A percentile compares a stretch with the other conserved stretches of the same genome.
Conservation (phyloP, 2,888 invertebrate genomes). For the Cinara cedri region DNA sequence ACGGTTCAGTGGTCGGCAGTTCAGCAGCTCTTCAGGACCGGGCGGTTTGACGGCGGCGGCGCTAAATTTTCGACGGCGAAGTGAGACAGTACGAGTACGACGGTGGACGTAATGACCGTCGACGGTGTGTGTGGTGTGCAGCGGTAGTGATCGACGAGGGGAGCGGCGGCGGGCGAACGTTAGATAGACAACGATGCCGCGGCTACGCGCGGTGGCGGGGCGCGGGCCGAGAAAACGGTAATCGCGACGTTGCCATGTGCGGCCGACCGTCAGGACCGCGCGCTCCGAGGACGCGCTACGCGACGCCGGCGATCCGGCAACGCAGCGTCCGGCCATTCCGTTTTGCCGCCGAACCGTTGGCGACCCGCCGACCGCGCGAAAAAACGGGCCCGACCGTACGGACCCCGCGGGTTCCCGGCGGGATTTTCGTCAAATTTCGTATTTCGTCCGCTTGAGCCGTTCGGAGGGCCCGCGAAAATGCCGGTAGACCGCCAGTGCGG, state of each 20-base stretch:
- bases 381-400: too few species aligned
- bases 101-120: conserved; percentile 9
- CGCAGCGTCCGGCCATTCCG: background rate
- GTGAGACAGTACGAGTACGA: background rate
- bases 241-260: conserved; percentile 55
- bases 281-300: conserved; percentile 25
- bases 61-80: conserved; percentile 3
- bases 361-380: too few species aligned
- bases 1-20: background rate
- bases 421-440: too few species aligned
- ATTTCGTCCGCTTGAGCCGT: too few species aligned
- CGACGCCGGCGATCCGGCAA: conserved; percentile 22
- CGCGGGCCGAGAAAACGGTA: conserved; percentile 43
- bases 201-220: background rate
- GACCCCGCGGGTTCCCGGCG: too few species aligned
- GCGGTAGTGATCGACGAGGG: background rate
- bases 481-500: background rate
- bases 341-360: background rate
- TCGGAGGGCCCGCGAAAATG: background rate
- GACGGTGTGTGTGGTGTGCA: conserved; percentile 18
- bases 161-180: background rate
- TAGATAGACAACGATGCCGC: conserved; percentile 4
- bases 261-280: background rate
- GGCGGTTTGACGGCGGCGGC: background rate
- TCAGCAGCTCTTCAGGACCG: background rate